Percentiles rank a stretch among this genome's conserved stretches.
Conservation (phyloP, 2,797 vertebrate genomes). For the Diceros bicornis region DNA sequence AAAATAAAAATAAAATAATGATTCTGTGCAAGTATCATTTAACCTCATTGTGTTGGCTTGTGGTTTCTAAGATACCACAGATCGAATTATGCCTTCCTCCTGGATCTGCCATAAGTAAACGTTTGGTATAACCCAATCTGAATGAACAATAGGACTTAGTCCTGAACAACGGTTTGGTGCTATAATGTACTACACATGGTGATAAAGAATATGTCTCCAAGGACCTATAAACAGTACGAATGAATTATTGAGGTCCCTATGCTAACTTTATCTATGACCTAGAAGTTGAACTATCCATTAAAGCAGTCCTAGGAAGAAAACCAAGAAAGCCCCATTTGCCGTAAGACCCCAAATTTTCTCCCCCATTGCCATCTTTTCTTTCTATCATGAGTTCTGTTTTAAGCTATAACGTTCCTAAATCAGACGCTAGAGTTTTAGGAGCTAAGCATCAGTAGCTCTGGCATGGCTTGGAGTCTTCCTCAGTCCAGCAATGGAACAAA, state of each 20-base stretch:
- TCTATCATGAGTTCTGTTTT: slow-evolving; percentile 59
- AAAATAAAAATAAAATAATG: slow-evolving; percentile 56
- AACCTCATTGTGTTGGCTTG: background rate
- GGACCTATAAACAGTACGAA: background rate
- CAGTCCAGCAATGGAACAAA: slow-evolving; percentile 73
- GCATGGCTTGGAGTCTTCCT: slow-evolving; percentile 74
- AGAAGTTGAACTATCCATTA: background rate
- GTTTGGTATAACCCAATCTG: background rate
- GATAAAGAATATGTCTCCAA: background rate
- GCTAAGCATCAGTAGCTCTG: slow-evolving; percentile 70
- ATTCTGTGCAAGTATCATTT: background rate
- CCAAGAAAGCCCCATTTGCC: background rate
- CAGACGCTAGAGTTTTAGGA: slow-evolving; percentile 58
- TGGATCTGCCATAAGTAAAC: background rate
- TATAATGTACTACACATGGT: background rate
- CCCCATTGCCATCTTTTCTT: slow-evolving; percentile 1
- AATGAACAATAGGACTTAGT: background rate
- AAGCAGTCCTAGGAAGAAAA: slow-evolving; percentile 36
- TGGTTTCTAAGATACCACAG: background rate
- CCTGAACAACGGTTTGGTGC: background rate
- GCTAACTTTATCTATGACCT: slow-evolving; percentile 56
- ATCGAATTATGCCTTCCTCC: background rate
- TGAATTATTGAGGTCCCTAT: background rate
- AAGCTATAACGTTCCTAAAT: slow-evolving; percentile 56
- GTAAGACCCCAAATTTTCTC: slow-evolving; percentile 11